Percentiles rank a stretch among this genome's conserved stretches.
Conservation (phyloP, 30 jellyfish, hydroid and myxozoan genomes). For the Aurelia aurita complex sp. Pacific region DNA sequence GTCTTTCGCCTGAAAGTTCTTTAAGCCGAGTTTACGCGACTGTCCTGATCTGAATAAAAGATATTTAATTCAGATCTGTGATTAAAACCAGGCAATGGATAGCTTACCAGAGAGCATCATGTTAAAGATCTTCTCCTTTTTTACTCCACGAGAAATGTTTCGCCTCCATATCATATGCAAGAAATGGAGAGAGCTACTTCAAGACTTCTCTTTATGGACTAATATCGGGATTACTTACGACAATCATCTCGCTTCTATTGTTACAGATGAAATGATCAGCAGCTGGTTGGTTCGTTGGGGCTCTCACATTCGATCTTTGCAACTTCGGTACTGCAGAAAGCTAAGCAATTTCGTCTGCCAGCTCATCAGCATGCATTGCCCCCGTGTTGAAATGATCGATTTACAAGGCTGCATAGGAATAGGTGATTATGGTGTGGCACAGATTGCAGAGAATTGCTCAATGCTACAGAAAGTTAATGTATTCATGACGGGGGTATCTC, state of each 20-base stretch:
- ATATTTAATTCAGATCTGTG: background rate
- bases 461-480: constrained; percentile 16
- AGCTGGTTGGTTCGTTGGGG: constrained; percentile 38
- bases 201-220: constrained; percentile 53
- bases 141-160: constrained; percentile 19
- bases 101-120: constrained; percentile 22
- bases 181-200: constrained; percentile 40
- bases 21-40: too few relatives aligned
- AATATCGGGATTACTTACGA: constrained; percentile 11
- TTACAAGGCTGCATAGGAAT: constrained; percentile 57
- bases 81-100: constrained; percentile 3
- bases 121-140: constrained; percentile 22
- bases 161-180: constrained; percentile 17
- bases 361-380: constrained; percentile 17
- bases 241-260: constrained; percentile 34
- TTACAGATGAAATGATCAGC: constrained; percentile 41
- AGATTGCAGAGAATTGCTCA: constrained; percentile 26
- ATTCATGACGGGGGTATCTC: constrained; percentile 52
- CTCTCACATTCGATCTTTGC: constrained; percentile 21
- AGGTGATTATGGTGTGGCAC: constrained; percentile 43
- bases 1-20: too few relatives aligned
- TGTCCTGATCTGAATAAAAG: too few relatives aligned
- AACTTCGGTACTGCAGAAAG: constrained; percentile 53
- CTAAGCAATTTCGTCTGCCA: constrained; percentile 39
- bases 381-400: constrained; percentile 30